These are phyloP conservation scores for Drosophila paranaensis DNA, from an alignment of 2,888 invertebrate genomes.

Conservation along the genomic window DNA sequence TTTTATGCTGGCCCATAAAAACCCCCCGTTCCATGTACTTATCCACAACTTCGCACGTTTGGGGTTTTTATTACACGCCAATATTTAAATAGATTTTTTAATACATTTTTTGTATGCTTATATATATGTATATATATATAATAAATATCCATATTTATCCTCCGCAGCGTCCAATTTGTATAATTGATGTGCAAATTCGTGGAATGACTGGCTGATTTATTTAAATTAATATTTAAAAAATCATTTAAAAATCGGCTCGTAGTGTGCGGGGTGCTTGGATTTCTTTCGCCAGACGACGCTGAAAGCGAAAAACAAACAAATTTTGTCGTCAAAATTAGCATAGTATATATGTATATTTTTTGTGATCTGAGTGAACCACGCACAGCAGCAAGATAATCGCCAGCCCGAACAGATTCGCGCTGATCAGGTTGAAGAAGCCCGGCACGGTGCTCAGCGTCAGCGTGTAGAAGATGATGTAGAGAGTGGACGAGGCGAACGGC, in stretches of 20 bases:
- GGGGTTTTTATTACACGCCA: conserved; percentile 25
- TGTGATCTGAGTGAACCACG: conserved; percentile 32
- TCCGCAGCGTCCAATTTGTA: conserved; percentile 18
- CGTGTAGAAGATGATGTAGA: conserved; percentile 88
- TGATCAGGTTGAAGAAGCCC: conserved; percentile 87
- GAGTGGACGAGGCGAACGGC: conserved; percentile 87
- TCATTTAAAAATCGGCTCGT: conserved; percentile 63
- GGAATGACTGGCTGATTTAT: conserved; percentile 25
- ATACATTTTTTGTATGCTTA: neutral
- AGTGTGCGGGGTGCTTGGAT: conserved; percentile 47
- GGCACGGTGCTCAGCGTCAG: conserved; percentile 86
- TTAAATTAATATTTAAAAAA: neutral
- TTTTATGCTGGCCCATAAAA: conserved; percentile 19
- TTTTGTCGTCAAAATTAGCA: conserved; percentile 1
- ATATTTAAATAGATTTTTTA: conserved; percentile 19
- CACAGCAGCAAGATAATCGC: conserved; percentile 70
- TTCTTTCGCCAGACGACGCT: conserved; percentile 71
- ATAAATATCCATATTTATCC: neutral
- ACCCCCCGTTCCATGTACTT: neutral
- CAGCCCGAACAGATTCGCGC: conserved; percentile 81
- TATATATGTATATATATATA: neutral
- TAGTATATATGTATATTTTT: neutral
- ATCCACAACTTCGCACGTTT: conserved; percentile 30
- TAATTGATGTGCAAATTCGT: conserved; percentile 44
- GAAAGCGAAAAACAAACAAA: conserved; percentile 15